A percentile compares a stretch with the other conserved stretches of the same genome.
phyloP scores from a whole-genome alignment of 35 echinoderm and acorn worm species.

The Chiridota heheva region DNA sequence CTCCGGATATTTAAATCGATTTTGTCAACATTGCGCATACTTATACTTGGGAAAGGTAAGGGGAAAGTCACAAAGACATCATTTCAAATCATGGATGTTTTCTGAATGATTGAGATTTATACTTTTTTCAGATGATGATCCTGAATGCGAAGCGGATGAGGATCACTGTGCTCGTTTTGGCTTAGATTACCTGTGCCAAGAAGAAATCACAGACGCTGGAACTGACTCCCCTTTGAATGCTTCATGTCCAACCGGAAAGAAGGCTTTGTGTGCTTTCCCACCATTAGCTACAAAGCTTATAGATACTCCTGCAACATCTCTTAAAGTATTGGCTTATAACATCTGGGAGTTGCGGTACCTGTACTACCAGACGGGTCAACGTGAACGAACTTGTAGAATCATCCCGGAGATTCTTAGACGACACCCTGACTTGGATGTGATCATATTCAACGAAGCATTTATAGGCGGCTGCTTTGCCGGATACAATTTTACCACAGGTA shows the following conservation, averaged over 20 bases:
- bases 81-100: too few species aligned
- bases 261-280: slow-evolving; percentile 17
- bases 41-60: too few species aligned
- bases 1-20: too few species aligned
- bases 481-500: background rate
- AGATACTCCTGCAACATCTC: slow-evolving; percentile 12
- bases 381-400: slow-evolving; percentile 68
- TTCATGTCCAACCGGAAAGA: slow-evolving; percentile 8
- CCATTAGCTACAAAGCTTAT: slow-evolving; percentile 23
- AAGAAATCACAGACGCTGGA: slow-evolving; percentile 14
- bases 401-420: slow-evolving; percentile 35
- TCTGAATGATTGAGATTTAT: too few species aligned
- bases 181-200: slow-evolving; percentile 62
- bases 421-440: slow-evolving; percentile 72
- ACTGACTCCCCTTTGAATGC: slow-evolving; percentile 14
- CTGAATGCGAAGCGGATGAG: slow-evolving; percentile 46
- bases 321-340: slow-evolving; percentile 55
- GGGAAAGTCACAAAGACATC: too few species aligned
- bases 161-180: slow-evolving; percentile 48
- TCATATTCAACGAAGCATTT: slow-evolving; percentile 73
- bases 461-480: slow-evolving; percentile 80
- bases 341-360: slow-evolving; percentile 53
- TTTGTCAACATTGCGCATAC: too few species aligned
- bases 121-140: slow-evolving; percentile 46
- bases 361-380: slow-evolving; percentile 75